Evolutionary conservation across 2,888 invertebrate genomes (phyloP).

Genomic region (Physocephala rufipes): DNA sequence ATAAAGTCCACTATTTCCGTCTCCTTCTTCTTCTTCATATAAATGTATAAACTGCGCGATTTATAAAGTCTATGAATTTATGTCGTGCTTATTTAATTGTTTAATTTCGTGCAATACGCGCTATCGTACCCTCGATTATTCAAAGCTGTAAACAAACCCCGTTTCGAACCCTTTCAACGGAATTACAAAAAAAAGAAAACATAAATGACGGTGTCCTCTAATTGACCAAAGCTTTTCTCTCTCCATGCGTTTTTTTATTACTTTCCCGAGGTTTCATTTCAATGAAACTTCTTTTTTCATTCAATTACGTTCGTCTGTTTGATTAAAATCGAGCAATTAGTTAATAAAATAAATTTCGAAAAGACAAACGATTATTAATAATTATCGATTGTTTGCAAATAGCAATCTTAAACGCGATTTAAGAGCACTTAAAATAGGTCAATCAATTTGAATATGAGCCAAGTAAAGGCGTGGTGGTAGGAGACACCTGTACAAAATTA

Average conservation of each 20-base stretch:
- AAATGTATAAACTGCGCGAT: too few relatives aligned
- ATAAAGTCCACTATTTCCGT: not conserved
- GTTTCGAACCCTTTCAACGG: slow-evolving; percentile 37
- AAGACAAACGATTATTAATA: slow-evolving; percentile 7
- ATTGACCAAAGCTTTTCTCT: slow-evolving; percentile 56
- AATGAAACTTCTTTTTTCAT: not conserved
- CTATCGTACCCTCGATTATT: too few relatives aligned
- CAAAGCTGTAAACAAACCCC: slow-evolving; percentile 3
- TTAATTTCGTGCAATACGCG: slow-evolving; percentile 31
- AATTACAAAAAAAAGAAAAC: slow-evolving; percentile 35
- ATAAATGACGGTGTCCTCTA: slow-evolving; percentile 52
- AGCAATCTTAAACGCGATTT: not conserved
- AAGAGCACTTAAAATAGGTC: not conserved
- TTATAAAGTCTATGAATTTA: slow-evolving; percentile 11
- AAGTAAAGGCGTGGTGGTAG: not conserved
- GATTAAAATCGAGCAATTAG: slow-evolving; percentile 61
- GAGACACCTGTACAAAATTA: not conserved
- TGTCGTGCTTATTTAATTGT: slow-evolving; percentile 31
- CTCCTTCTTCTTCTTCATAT: slow-evolving; percentile 18
- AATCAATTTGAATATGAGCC: not conserved
- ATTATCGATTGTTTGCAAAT: slow-evolving; percentile 13
- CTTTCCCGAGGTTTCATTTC: slow-evolving; percentile 28
- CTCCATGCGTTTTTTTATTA: slow-evolving; percentile 58
- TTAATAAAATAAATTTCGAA: slow-evolving; percentile 58
- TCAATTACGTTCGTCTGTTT: slow-evolving; percentile 29